Evolutionary conservation across 2,113 vertebrate species (phyloP).

Genomic region (Dicaeum eximium): DNA sequence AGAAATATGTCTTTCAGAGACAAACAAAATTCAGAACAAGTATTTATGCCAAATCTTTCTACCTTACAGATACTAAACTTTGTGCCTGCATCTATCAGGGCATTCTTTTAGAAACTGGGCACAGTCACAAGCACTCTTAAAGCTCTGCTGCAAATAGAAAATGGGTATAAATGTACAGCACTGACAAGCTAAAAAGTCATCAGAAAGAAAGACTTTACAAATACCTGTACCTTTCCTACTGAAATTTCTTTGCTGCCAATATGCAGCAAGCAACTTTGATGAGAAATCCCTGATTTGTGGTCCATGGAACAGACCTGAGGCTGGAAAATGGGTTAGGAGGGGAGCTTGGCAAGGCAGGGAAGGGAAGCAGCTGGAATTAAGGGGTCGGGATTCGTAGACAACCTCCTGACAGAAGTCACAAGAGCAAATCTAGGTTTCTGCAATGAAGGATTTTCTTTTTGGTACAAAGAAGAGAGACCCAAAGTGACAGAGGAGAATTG

Average conservation of each 20-base stretch:
- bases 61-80: background rate
- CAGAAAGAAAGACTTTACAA: background rate
- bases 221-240: rapidly evolving
- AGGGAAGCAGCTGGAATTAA: background rate
- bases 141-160: background rate
- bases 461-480: background rate
- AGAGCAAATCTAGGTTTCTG: background rate
- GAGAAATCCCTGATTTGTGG: background rate
- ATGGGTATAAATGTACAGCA: background rate
- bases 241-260: background rate
- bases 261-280: background rate
- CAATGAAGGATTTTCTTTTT: background rate
- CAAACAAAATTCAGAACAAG: background rate
- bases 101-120: background rate
- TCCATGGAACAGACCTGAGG: background rate
- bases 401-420: background rate
- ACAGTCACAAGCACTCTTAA: background rate
- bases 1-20: background rate
- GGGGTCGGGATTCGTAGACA: background rate
- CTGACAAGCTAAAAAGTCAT: background rate
- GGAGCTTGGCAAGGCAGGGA: background rate
- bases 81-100: background rate
- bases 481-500: background rate
- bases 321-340: background rate
- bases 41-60: background rate